Base-by-base conservation (phyloP, 2,113 vertebrate genomes). In the Tauraco erythrolophus region DNA sequence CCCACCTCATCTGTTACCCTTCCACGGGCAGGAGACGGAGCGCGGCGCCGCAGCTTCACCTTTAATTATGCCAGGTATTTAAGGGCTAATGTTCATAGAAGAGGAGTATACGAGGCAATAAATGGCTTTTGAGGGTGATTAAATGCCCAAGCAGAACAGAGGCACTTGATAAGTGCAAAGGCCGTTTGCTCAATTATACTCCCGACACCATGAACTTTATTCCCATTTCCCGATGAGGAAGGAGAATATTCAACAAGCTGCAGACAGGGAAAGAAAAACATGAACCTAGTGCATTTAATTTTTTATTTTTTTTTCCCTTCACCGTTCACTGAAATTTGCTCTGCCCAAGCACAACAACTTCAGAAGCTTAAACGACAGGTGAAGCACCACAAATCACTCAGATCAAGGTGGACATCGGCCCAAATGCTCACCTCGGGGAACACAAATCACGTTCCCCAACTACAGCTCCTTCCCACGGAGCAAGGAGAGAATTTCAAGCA, bases 1-100 rank as follows among this genome's bases (percentile, higher is more conserved):
- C 96, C 96, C 94, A 89, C 92, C 88, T 97, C 97, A 92, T 98
- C 95, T 96, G 97, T 97, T 95, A 96, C 96, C 83, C 93, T 94
- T 97, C 77, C 92, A 37, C 81, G 19, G 85, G 74, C 94, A 92
- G 94, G 95, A 95, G 97, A 92, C 93, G 80, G 89, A 94, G 35
- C 68, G 23, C 85, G 28, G 87, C 70, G 79, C 91, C 64, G 64
- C 39, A 16, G 84, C 81, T 96, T 96, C 94, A 85, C 89, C 78
- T 97, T 97, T 97, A 97, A 97, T 98, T 97, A 96, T 87, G 72
- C 56, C 62, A 77, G 89, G 75, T 88, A 93, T 95, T 97, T 96
- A 95, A 97, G 91, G 96, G 92, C 91, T 97, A 79, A 77, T 97
- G 93, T 92, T 97, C 96, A 96, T 94, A 90, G 85, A 46, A 94